Conservation (phyloP, 2,797 vertebrate species). For the Gymnopithys bicolor region DNA sequence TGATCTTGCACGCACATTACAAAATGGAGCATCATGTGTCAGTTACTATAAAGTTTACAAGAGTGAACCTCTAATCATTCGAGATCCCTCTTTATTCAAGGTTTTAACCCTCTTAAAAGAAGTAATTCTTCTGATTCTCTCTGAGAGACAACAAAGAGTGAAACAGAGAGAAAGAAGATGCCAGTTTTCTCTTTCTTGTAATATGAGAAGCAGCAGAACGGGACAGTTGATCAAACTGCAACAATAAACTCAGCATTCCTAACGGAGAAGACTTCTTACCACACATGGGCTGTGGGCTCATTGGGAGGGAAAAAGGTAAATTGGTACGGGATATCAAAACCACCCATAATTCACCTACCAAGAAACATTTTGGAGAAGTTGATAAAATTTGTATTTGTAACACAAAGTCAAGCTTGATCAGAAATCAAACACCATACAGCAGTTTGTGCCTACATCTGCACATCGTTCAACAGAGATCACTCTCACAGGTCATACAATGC, state of each 20-base stretch:
- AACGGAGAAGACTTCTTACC: accelerated
- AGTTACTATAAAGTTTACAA: not conserved
- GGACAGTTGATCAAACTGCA: not conserved
- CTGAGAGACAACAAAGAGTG: not conserved
- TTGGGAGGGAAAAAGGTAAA: not conserved
- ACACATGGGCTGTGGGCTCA: accelerated
- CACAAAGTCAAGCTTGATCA: not conserved
- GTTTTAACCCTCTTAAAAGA: not conserved
- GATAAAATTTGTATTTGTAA: not conserved
- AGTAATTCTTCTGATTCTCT: not conserved
- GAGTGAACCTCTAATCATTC: not conserved
- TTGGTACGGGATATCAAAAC: not conserved
- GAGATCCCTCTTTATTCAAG: not conserved
- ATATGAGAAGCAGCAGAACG: not conserved
- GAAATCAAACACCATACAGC: accelerated
- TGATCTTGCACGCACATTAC: not conserved
- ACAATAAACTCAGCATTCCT: not conserved
- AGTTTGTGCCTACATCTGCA: not conserved
- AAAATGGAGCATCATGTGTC: not conserved
- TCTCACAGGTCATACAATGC: not conserved
- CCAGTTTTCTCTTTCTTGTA: not conserved
- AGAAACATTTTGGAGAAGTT: not conserved
- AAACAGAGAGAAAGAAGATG: not conserved
- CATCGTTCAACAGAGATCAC: not conserved
- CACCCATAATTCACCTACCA: not conserved